phyloP scores from a whole-genome alignment of 2,888 invertebrate genomes.

The Catocala sponsa region DNA sequence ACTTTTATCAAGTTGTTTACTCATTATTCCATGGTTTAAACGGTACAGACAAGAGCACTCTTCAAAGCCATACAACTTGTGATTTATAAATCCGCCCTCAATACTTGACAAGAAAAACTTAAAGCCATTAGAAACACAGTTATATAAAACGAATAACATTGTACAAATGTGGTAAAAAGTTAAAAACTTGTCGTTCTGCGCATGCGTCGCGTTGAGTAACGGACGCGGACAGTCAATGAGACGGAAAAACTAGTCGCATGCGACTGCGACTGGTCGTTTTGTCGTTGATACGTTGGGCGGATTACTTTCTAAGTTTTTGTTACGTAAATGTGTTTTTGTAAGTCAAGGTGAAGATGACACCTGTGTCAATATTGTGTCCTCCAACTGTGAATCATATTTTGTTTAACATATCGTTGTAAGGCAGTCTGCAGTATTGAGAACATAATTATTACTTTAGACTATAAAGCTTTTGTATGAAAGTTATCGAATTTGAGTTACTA shows the following conservation, averaged over 20 bases:
- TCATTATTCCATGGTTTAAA: slow-evolving; percentile 6
- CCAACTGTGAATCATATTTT: slow-evolving; percentile 5
- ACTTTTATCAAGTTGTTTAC: too few relatives aligned
- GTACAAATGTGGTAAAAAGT: slow-evolving; percentile 70
- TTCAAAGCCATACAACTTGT: slow-evolving; percentile 62
- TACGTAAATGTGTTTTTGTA: slow-evolving; percentile 46
- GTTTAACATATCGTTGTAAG: slow-evolving; percentile 7
- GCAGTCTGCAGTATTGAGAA: not conserved
- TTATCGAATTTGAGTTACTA: too few relatives aligned
- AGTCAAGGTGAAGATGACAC: slow-evolving; percentile 52
- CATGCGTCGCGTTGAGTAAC: slow-evolving; percentile 57
- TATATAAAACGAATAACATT: slow-evolving; percentile 80
- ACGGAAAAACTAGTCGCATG: slow-evolving; percentile 68
- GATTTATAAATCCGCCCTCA: slow-evolving; percentile 79
- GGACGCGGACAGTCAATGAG: slow-evolving; percentile 68
- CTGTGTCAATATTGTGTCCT: slow-evolving; percentile 34
- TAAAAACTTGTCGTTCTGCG: slow-evolving; percentile 60
- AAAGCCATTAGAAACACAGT: slow-evolving; percentile 83
- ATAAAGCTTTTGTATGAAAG: too few relatives aligned
- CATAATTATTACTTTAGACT: too few relatives aligned
- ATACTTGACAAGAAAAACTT: slow-evolving; percentile 74
- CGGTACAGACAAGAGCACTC: slow-evolving; percentile 57
- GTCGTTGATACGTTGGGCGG: slow-evolving; percentile 30
- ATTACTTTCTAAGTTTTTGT: slow-evolving; percentile 52
- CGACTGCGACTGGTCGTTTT: slow-evolving; percentile 30